phyloP scores from a whole-genome alignment of 2,113 vertebrate genomes.

The Phrynosoma platyrhinos region DNA sequence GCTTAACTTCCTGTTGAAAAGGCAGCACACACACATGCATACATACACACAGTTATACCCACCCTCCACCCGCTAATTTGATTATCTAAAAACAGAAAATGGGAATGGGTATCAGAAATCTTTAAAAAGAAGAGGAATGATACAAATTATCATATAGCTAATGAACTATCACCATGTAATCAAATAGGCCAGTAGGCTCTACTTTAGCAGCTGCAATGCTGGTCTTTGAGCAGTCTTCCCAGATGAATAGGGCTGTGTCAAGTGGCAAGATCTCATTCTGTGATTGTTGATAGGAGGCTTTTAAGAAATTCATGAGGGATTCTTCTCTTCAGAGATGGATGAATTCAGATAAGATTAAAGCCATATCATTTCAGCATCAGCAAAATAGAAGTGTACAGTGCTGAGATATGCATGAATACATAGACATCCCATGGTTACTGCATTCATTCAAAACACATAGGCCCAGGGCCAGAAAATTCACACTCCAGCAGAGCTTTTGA shows the following conservation, averaged over 20 bases:
- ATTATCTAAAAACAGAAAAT: neutral
- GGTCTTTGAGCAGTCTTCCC: neutral
- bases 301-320: neutral
- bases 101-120: neutral
- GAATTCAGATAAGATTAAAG: constrained; percentile 7
- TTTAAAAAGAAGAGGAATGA: neutral
- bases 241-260: neutral
- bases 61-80: neutral
- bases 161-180: neutral
- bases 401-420: neutral
- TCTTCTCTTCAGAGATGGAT: neutral
- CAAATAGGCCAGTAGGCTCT: neutral
- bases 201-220: neutral
- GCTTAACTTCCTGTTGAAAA: no score
- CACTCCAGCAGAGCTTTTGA: neutral
- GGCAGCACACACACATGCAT: no score
- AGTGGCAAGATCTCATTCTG: neutral
- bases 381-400: constrained; percentile 6
- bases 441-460: neutral
- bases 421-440: neutral
- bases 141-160: neutral
- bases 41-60: no score
- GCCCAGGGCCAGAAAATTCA: neutral
- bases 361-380: neutral
- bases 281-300: constrained; percentile 9